Conservation (phyloP, 2,113 vertebrate genomes). For the Tor tambroides region DNA sequence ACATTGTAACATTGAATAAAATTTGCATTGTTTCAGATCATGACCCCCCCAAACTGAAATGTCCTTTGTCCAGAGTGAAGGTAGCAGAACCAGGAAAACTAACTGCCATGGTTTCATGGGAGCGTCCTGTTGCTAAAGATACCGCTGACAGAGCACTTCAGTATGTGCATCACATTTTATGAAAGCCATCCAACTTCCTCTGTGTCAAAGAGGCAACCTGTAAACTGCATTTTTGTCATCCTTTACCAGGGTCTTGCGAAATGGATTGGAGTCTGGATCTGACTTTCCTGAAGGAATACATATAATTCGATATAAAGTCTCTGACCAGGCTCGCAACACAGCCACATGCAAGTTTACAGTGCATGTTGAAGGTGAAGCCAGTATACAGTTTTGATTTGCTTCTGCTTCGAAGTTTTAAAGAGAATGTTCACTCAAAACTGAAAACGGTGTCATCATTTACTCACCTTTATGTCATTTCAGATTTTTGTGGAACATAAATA, state of each 20-base stretch:
- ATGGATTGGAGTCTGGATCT: constrained; percentile 83
- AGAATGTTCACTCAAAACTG: neutral
- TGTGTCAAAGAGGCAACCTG: neutral
- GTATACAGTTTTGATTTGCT: neutral
- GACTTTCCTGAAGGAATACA: constrained; percentile 86
- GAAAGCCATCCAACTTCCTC: neutral
- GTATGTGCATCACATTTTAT: constrained; percentile 70
- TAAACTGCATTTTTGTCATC: constrained; percentile 11
- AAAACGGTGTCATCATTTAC: neutral
- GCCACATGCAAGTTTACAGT: constrained; percentile 95
- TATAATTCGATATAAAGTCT: constrained; percentile 88
- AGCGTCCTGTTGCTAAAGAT: constrained; percentile 86
- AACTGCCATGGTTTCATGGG: constrained; percentile 86
- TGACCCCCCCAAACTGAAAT: constrained; percentile 93
- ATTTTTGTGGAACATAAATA: neutral
- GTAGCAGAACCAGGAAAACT: constrained; percentile 90
- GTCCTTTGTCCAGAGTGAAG: constrained; percentile 87
- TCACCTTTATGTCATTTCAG: neutral
- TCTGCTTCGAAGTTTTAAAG: neutral
- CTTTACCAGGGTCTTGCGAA: constrained; percentile 80
- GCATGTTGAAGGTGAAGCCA: constrained; percentile 84
- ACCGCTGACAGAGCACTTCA: constrained; percentile 85
- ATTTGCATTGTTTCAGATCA: constrained; percentile 76
- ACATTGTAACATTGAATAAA: constrained; percentile 24
- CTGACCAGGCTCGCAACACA: constrained; percentile 89